Conservation (phyloP, 92 coral and sea anemone genomes). For the Galaxea fascicularis region DNA sequence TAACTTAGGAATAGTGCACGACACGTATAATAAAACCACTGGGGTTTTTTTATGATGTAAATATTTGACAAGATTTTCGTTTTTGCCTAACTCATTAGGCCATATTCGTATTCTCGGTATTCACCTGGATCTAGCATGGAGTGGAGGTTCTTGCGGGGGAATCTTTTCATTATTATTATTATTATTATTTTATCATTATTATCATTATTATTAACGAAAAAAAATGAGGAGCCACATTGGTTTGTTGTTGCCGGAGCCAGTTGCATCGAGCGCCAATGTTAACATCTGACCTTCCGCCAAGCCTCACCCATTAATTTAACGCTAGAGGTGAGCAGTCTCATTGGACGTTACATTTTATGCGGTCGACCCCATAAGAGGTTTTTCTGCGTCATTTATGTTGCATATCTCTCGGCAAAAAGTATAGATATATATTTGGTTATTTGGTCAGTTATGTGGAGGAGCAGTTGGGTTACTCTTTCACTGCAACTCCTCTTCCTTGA, state of each 20-base stretch:
- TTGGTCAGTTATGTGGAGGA: conserved; percentile 1
- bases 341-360: too few species aligned
- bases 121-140: too few species aligned
- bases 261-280: conserved; percentile 14
- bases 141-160: too few species aligned
- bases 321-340: conserved; percentile 22
- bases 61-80: too few species aligned
- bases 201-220: conserved; percentile 11
- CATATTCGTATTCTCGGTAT: too few species aligned
- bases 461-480: conserved; percentile 22
- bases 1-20: too few species aligned
- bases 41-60: too few species aligned
- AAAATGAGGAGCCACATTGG: neutral
- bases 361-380: too few species aligned
- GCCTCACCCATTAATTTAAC: neutral
- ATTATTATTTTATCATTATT: neutral
- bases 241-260: conserved; percentile 16
- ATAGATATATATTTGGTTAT: conserved; percentile 12
- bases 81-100: too few species aligned
- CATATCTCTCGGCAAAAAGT: neutral
- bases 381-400: conserved; percentile 3
- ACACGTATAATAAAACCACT: too few species aligned
- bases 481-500: conserved; percentile 17
- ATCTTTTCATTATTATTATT: neutral
- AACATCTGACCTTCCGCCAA: conserved; percentile 5